Percentiles rank a stretch among this genome's conserved stretches.
Evolutionary conservation across 1,140 invertebrate species (phyloP).

Genomic region (Hesperophylax magnus): DNA sequence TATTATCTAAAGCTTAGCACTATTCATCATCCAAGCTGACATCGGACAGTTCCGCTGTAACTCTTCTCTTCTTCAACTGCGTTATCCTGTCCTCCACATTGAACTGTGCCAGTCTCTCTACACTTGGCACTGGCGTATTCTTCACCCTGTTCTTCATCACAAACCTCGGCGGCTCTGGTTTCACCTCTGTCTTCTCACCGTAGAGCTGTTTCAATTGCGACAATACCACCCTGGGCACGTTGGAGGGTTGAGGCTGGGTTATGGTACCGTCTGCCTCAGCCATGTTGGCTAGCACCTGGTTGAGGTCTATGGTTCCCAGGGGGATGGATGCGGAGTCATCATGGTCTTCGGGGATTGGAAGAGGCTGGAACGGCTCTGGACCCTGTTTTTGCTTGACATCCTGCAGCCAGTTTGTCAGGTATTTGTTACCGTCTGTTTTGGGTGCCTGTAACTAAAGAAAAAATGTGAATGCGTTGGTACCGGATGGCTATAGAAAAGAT

Average conservation of each 20-base stretch:
- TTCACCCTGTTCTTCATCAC: neutral
- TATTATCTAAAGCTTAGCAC: neutral
- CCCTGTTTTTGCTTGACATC: constrained; percentile 37
- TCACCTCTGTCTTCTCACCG: constrained; percentile 22
- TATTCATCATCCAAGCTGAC: constrained; percentile 55
- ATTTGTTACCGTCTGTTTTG: constrained; percentile 39
- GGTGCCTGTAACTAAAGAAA: constrained; percentile 33
- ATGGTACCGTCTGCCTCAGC: constrained; percentile 22
- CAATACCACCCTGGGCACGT: constrained; percentile 20
- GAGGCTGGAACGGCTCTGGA: constrained; percentile 32
- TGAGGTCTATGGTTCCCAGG: constrained; percentile 29
- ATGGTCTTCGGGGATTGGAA: constrained; percentile 44
- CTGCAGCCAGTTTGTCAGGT: constrained; percentile 47
- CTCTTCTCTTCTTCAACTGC: constrained; percentile 39
- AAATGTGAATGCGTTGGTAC: neutral
- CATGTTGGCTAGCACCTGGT: constrained; percentile 12
- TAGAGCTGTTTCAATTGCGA: constrained; percentile 49
- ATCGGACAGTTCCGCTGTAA: constrained; percentile 53
- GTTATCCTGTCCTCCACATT: constrained; percentile 43
- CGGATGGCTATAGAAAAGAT: too few species aligned
- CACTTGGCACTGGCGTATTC: neutral
- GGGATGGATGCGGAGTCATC: neutral
- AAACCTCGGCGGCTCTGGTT: neutral
- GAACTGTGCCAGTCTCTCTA: constrained; percentile 47
- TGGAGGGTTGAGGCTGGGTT: constrained; percentile 37